A percentile compares a stretch with the other conserved stretches of the same genome.
Conservation (phyloP, 2,888 invertebrate species). For the Ashinkailepas kermadecensis region DNA sequence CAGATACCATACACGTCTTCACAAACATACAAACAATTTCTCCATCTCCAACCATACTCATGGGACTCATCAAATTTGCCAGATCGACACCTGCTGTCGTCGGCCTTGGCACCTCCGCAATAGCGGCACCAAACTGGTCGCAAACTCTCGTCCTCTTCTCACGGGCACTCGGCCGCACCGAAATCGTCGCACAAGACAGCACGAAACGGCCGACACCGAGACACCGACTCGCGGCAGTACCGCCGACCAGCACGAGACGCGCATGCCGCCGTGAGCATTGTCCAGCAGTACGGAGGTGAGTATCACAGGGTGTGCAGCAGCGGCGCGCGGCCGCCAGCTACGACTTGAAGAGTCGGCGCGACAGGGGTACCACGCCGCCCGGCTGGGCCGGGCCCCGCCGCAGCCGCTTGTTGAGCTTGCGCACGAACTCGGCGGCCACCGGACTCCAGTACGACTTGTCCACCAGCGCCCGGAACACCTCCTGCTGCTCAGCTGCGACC, state of each 20-base stretch:
- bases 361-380: too few species aligned
- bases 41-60: too few species aligned
- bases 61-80: not conserved
- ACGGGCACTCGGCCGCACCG: not conserved
- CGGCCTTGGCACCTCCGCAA: too few species aligned
- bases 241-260: too few species aligned
- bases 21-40: not conserved
- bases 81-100: not conserved
- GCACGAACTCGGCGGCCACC: slow-evolving; percentile 4
- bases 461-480: not conserved
- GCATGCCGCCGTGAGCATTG: not conserved
- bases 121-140: too few species aligned
- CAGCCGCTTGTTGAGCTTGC: slow-evolving; percentile 11
- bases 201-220: too few species aligned
- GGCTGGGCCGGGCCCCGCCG: not conserved
- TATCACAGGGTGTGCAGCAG: not conserved
- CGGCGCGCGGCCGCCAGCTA: not conserved
- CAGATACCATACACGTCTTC: not conserved
- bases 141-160: too few species aligned
- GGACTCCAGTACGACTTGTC: slow-evolving; percentile 5
- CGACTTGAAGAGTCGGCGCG: not conserved
- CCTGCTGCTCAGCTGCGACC: not conserved
- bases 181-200: not conserved
- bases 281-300: not conserved
- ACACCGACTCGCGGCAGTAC: not conserved